Base-by-base conservation (phyloP, 2,113 vertebrate species). In the Leptobrachium leishanense region DNA sequence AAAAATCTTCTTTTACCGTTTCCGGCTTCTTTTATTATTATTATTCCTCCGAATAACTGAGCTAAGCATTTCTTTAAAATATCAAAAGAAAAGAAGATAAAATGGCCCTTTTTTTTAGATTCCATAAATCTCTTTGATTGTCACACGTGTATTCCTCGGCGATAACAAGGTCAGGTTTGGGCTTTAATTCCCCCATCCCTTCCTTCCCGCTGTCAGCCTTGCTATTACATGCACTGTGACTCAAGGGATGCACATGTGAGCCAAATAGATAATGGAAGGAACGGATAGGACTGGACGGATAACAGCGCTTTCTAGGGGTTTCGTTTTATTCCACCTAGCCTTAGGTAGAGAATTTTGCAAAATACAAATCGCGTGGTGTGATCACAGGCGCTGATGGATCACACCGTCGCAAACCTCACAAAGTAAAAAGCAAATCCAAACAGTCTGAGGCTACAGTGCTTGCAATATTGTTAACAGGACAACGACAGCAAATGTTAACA, bases 81-180 rank as follows among this genome's bases (percentile, higher is more conserved):
- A 66, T 79, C 59, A 79, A 62, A 44, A 50, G 57, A 65, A 65
- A 55, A 68, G 46, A 67, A 44, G 70, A 79, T 74, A 43, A 79
- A 9, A 80, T 31, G 10, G 40, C 13, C 72, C 63, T 59, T 54
- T 70, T 54, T 70, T 54, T 65, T 68, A 55, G 53, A 74, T 79
- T 31, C 72, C 42, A 73, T 74, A 79, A 79, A 79, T 79, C 62
- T 79, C 63, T 2, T 20, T 74, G 63, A 73, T 67, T 74, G 50
- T 67, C 77, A 79, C 77, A 43, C 31, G 5, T 68, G 70, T 57
- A 43, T 72, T 74, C 71, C 20, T 64, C 3, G 9, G 63, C 72
- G 77, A 79, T 79, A 79, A 80, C 71, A 74, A 79, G 70, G 70
- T 74, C 70, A 73, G 46, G 10, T 73, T 73, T 40, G 42, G 57